phyloP scores from a whole-genome alignment of 2,888 invertebrate genomes.

The Silvanus unidentatus region DNA sequence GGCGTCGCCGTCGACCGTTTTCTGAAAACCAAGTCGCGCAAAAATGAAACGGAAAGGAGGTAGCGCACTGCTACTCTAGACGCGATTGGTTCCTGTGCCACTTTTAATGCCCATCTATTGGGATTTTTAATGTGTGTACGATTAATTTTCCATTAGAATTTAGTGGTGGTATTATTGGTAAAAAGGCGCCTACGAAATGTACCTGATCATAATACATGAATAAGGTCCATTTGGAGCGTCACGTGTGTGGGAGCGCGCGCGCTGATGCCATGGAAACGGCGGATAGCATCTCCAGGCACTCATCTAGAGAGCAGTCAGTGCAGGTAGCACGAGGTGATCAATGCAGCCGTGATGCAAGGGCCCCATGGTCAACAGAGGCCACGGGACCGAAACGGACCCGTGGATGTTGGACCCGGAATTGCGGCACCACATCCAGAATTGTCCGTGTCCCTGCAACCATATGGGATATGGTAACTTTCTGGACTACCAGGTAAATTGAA shows the following conservation, averaged over 20 bases:
- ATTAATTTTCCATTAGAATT: conserved; percentile 7
- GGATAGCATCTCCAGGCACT: conserved; percentile 39
- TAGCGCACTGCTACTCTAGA: too few relatives aligned
- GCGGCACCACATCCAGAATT: conserved; percentile 81
- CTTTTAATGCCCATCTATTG: too few relatives aligned
- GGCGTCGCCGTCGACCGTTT: too few relatives aligned
- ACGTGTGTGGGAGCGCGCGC: conserved; percentile 8
- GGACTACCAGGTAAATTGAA: conserved; percentile 71
- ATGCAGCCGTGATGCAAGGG: conserved; percentile 42
- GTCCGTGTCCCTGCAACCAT: conserved; percentile 88
- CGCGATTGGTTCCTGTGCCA: too few relatives aligned
- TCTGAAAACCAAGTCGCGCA: too few relatives aligned
- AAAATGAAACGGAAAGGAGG: too few relatives aligned
- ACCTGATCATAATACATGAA: too few relatives aligned
- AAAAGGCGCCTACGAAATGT: too few relatives aligned
- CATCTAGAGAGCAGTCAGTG: conserved; percentile 44
- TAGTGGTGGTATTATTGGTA: too few relatives aligned
- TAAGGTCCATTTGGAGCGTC: background rate
- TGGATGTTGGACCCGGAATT: conserved; percentile 69
- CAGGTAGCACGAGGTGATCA: conserved; percentile 29
- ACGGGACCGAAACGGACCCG: conserved; percentile 43
- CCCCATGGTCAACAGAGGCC: conserved; percentile 46
- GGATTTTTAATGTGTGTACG: background rate
- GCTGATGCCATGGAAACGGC: conserved; percentile 35
- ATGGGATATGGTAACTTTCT: conserved; percentile 90